Evolutionary conservation across 2,797 vertebrate species (phyloP), one percentile per base, ranked within the genome.

Genomic region (Eptatretus atami): DNA sequence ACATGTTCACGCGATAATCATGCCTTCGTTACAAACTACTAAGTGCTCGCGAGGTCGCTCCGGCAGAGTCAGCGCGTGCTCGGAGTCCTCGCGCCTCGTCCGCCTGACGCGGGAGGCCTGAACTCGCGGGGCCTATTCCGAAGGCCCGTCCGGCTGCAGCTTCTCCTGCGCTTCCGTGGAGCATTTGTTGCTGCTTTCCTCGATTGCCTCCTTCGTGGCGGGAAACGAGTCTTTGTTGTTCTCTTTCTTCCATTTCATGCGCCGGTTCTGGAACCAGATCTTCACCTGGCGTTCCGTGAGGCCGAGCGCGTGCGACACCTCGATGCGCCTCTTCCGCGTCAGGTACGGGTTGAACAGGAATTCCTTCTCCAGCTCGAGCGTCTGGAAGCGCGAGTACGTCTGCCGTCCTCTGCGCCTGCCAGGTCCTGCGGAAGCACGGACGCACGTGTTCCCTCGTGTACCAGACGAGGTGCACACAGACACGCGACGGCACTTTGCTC

Each of bases 171-270:
- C 10, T 24, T 61, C 15, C 6, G 31, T 8, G 31, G 31, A 44
- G 31, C 31, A 44, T 24, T 61, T 61, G n/a, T 10, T 61, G 57
- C 57, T 61, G 54, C 68, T 76, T 65, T 78, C 77, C 69, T 80
- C 80, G 15, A 67, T 74, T 67, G 80, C 78, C 53, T 76, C 77
- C 57, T 61, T 61, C 15, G 57, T n/a, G 67, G 76, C 66, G 2
- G 79, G 78, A 68, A 81, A 80, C 71, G 78, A 80, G 69, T 81
- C 79, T 70, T 77, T 81, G 75, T 80, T 81, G 75, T 81, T 81
- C 67, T 81, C 79, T 65, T 81, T 81, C 76, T 81, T 81, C 79
- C 79, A 81, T 67, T 81, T 81, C 79, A 81, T 81, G 66, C 79
- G 77, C 52, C 79, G 72, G 73, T 81, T 81, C 70, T 81, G 79